These are phyloP conservation scores for Orthonevra nobilis DNA, from an alignment of 2,888 invertebrate species.

Conservation along the genomic window DNA sequence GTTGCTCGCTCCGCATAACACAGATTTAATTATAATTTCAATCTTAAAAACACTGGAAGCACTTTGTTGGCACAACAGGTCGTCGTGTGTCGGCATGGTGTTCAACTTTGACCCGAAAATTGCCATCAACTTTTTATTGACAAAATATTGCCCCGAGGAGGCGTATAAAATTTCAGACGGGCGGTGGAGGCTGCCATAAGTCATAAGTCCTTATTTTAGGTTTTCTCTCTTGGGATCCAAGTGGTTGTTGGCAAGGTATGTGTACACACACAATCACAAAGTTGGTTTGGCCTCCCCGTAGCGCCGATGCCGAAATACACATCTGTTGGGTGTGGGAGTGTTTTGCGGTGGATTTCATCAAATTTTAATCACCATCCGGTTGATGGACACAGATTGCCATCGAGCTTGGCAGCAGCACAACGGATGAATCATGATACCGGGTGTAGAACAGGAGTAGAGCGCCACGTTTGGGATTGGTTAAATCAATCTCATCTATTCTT, in stretches of 20 bases:
- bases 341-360: constrained; percentile 62
- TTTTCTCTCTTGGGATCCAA: not conserved
- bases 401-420: constrained; percentile 51
- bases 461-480: constrained; percentile 24
- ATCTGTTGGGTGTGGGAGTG: constrained; percentile 37
- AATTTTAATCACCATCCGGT: constrained; percentile 63
- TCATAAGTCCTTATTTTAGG: constrained; percentile 12
- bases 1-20: constrained; percentile 33
- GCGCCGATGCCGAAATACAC: constrained; percentile 46
- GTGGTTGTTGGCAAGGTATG: not conserved
- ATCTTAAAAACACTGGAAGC: constrained; percentile 60
- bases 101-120: constrained; percentile 63
- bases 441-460: constrained; percentile 7
- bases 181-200: constrained; percentile 28
- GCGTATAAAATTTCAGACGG: constrained; percentile 26
- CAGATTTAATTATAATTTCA: constrained; percentile 64
- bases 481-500: constrained; percentile 60
- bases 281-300: constrained; percentile 18
- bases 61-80: constrained; percentile 58
- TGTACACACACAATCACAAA: constrained; percentile 37
- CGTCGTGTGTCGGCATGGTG: constrained; percentile 41
- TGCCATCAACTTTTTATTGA: constrained; percentile 65
- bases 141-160: constrained; percentile 48
- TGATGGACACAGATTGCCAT: constrained; percentile 64
- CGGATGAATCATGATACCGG: constrained; percentile 49